Conservation (phyloP, 2,113 vertebrate genomes). For the Campylomormyrus tamandua region DNA sequence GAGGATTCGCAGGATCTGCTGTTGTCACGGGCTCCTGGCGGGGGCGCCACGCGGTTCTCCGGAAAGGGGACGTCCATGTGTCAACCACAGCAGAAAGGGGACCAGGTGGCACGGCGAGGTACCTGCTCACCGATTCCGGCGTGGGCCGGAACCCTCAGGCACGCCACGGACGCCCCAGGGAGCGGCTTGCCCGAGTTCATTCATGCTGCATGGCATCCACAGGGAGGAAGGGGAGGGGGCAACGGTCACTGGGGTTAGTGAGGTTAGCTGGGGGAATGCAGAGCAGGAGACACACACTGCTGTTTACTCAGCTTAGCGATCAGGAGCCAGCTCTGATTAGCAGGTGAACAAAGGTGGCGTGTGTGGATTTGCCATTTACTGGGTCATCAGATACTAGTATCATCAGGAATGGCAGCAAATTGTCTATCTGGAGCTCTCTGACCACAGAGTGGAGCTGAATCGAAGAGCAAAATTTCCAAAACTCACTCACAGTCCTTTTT, state of each 20-base stretch:
- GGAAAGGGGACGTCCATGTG: conserved; percentile 33
- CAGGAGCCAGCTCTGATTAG: background rate
- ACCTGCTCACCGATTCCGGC: conserved; percentile 53
- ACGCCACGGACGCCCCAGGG: conserved; percentile 50
- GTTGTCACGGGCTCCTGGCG: background rate
- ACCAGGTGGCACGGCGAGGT: conserved; percentile 9
- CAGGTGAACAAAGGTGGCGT: background rate
- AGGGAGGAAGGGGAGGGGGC: background rate
- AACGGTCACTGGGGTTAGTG: conserved; percentile 3
- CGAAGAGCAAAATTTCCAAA: background rate
- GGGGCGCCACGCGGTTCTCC: background rate
- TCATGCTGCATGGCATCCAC: conserved; percentile 25
- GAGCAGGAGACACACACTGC: background rate
- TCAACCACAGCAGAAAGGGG: conserved; percentile 43
- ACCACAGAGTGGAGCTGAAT: background rate
- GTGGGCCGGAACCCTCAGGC: conserved; percentile 56
- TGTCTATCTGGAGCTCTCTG: background rate
- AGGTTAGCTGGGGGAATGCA: background rate
- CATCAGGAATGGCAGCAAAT: background rate
- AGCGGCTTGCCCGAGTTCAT: conserved; percentile 37
- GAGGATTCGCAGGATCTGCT: background rate
- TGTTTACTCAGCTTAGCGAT: background rate
- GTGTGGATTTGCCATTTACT: background rate
- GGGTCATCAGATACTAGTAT: background rate
- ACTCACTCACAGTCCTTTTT: background rate